phyloP scores from a whole-genome alignment of 2,797 vertebrate genomes.

The Antrozous pallidus region DNA sequence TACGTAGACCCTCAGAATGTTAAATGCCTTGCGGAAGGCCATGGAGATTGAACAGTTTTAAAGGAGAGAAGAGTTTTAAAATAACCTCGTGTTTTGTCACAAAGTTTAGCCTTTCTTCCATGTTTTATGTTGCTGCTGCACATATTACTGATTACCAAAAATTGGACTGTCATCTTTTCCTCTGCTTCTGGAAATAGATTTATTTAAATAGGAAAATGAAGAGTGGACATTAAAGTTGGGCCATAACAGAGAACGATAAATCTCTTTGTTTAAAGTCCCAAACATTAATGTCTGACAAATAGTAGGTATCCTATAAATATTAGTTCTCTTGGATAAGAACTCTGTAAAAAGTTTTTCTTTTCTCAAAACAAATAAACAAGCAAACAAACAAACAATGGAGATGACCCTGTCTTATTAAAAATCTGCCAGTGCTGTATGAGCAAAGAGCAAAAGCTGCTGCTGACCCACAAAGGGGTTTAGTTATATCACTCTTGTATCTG shows the following conservation, averaged over 20 bases:
- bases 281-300: not conserved
- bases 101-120: not conserved
- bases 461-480: not conserved
- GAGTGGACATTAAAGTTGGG: not conserved
- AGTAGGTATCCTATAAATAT: not conserved
- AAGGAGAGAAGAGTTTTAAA: not conserved
- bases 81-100: not conserved
- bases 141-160: not conserved
- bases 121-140: not conserved
- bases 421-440: not conserved
- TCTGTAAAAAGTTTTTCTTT: not conserved
- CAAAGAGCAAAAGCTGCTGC: not conserved
- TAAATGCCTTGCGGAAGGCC: not conserved
- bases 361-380: slow-evolving; percentile 6
- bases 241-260: not conserved
- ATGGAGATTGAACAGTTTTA: not conserved
- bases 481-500: not conserved
- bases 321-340: not conserved
- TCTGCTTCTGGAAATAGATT: not conserved
- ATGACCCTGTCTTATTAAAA: not conserved
- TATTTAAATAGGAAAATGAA: slow-evolving; percentile 22
- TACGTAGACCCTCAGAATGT: not conserved
- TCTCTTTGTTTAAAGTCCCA: not conserved
- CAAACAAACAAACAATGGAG: not conserved
- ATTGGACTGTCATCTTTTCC: not conserved